Evolutionary conservation across 2,888 invertebrate species (phyloP), one percentile per base, ranked within the genome.

Genomic region (Celastrina argiolus): DNA sequence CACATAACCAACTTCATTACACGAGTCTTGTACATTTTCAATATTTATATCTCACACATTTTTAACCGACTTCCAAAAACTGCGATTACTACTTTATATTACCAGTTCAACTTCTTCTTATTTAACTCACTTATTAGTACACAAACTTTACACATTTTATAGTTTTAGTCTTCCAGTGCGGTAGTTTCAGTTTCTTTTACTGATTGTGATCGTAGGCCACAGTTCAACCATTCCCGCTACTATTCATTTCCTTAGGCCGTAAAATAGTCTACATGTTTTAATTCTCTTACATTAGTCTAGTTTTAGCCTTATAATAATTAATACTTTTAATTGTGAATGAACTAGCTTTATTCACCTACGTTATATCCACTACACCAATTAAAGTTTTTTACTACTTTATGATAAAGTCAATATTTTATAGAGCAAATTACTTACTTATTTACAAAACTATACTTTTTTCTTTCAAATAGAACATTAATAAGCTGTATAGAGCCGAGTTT

Each of bases 1-100:
- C 79, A 74, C 66, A 85, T 66, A 73, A 82, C 70, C 63, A 74
- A 75, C 77, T 74, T 79, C 79, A 83, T 79, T 64, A 70, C 67
- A 65, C 56, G 63, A 36, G 63, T 51, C 45, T 61, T 51, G 28
- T 2, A 56, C 56, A 56, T 56, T 36, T 22, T 51, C 51, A 22
- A 51, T 14, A 22, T 16, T 22, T 26, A 51, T 22, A 10, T 12
- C 14, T 26, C 12, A 26, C 51, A 51, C 51, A 51, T 51, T 26
- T 51, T n/a, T n/a, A n/a, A n/a, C n/a, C n/a, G n/a, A n/a, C n/a
- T n/a, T n/a, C n/a, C n/a, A n/a, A n/a, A n/a, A n/a, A n/a, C n/a
- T n/a, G n/a, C n/a, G n/a, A n/a, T 45, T 22, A 22, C 22, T 51
- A 5, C 12, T 51, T 26, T 51, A 5, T 22, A 51, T 10, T 45